A percentile compares a stretch with the other conserved stretches of the same genome.
These are phyloP conservation scores for Calcarius lapponicus DNA, from an alignment of 2,797 vertebrate genomes.

Conservation along the genomic window DNA sequence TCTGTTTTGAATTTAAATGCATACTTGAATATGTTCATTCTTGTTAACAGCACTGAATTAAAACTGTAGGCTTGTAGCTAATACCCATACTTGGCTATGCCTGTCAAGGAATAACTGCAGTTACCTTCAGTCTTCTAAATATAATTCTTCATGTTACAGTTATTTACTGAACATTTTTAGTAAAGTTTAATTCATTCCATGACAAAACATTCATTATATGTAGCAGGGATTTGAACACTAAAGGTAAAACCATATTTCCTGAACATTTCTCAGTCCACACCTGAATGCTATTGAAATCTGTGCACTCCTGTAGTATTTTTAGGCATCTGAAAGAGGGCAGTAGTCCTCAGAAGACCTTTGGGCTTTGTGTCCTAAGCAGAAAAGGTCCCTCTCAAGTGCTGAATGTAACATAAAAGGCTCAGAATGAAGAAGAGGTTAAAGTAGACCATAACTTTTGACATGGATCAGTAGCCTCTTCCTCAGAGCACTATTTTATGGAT, in stretches of 20 bases:
- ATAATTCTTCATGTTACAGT: neutral
- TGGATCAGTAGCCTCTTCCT: neutral
- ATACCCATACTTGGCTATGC: neutral
- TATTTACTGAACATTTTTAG: neutral
- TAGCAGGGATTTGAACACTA: neutral
- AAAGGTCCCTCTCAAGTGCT: neutral
- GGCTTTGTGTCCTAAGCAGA: neutral
- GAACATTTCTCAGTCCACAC: neutral
- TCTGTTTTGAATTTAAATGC: neutral
- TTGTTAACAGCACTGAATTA: neutral
- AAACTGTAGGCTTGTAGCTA: neutral
- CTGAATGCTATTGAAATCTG: neutral
- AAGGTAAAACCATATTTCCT: neutral
- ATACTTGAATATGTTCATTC: neutral
- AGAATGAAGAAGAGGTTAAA: neutral
- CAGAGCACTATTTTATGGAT: neutral
- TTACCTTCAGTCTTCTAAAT: neutral
- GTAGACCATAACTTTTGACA: neutral
- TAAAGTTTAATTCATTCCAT: neutral
- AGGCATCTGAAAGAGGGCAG: neutral
- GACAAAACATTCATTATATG: neutral
- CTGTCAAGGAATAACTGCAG: neutral
- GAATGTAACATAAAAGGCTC: neutral
- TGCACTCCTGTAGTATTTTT: neutral
- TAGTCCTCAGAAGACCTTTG: neutral